Evolutionary conservation across 1,140 invertebrate species (phyloP), one percentile per base, ranked within the genome.

Genomic region (Brachionus calyciflorus): DNA sequence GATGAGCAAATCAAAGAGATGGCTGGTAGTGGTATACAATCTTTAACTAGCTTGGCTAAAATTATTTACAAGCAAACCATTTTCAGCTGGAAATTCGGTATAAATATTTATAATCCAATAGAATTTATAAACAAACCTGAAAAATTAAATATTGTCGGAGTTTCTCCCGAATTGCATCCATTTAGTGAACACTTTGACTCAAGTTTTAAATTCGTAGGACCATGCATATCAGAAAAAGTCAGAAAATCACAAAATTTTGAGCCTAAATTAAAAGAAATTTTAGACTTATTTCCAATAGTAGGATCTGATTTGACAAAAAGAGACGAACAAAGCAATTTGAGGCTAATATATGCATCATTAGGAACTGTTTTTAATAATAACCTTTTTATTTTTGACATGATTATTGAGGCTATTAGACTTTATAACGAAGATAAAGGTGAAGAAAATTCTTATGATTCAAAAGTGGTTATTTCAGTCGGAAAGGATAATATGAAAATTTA

Each of bases 341-440:
- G 9, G 33, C n/a, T 73, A 19, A 73, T 73, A 14, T 73, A 46
- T 40, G 69, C 37, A 19, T 73, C 69, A 14, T 19, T 73, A 21
- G 69, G 69, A 12, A 73, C 69, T 14, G 69, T 73, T n/a, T 73
- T 73, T 14, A 73, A 73, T 40, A 48, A 73, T 28, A 49, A 46
- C 40, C 24, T 24, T 17, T 9, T 10, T 28, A n/a, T 73, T 33
- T 73, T 73, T 55, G 69, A 73, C n/a, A 73, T 24, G 37, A 49
- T 73, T 33, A 37, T 73, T n/a, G 46, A 49, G 1, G 17, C 65
- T 2, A 30, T 46, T 49, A 2, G 5, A 24, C 12, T 69, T 2
- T 69, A 44, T 5, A 37, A 37, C 9, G 33, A 37, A 9, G 9
- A 3, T 30, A 26, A 69, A n/a, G 14, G 5, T 0, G 28, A 60